These are phyloP conservation scores for Acanthiza pusilla DNA, from an alignment of 2,797 vertebrate genomes.

Conservation along the genomic window DNA sequence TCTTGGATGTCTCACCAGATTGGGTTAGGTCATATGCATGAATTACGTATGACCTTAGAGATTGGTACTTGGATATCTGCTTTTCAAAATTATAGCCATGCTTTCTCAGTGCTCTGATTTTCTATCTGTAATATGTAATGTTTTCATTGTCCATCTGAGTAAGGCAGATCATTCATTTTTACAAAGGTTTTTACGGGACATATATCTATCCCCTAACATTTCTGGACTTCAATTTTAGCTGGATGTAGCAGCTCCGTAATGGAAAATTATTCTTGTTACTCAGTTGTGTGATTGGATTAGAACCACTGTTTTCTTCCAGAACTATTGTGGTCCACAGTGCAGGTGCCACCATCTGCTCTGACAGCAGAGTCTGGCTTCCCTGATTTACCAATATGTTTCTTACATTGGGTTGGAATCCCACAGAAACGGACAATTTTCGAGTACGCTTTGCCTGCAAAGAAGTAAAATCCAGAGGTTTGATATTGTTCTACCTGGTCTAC, in stretches of 20 bases:
- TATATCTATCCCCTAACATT: background rate
- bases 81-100: background rate
- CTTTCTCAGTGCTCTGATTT: background rate
- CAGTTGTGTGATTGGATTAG: background rate
- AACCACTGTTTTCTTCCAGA: background rate
- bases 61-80: background rate
- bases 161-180: background rate
- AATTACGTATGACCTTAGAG: background rate
- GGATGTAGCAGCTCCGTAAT: background rate
- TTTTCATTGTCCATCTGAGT: background rate
- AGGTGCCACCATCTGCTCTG: background rate
- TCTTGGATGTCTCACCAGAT: background rate
- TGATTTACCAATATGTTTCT: background rate
- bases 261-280: background rate
- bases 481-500: background rate
- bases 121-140: background rate
- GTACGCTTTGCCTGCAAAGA: background rate
- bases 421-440: background rate
- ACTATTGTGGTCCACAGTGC: background rate
- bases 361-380: background rate
- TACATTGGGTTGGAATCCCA: background rate
- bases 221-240: background rate
- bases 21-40: background rate
- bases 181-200: background rate
- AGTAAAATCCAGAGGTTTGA: background rate